phyloP scores from a whole-genome alignment of 2,888 invertebrate species.

The Agonum fuliginosum region DNA sequence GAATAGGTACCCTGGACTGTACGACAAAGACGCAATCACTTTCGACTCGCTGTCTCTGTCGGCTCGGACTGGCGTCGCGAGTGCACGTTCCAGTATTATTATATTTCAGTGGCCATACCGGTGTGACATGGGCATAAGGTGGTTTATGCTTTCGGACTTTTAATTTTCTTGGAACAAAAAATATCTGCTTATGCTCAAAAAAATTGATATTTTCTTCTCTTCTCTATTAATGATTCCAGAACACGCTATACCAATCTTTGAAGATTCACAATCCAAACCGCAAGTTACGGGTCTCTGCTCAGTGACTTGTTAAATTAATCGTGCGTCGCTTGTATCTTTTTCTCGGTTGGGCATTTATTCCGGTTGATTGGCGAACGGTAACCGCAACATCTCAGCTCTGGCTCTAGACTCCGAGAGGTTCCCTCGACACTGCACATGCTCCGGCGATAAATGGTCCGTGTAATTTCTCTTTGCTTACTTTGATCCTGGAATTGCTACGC shows the following conservation, averaged over 20 bases:
- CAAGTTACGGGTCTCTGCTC: constrained; percentile 26
- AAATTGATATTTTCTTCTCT: too few species aligned
- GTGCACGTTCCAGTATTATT: too few species aligned
- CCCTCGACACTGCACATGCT: constrained; percentile 18
- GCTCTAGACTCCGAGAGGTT: neutral
- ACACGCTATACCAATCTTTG: neutral
- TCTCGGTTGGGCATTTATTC: constrained; percentile 56
- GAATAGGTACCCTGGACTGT: too few species aligned
- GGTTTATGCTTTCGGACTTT: too few species aligned
- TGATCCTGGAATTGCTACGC: constrained; percentile 20
- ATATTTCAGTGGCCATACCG: too few species aligned
- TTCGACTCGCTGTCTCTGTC: too few species aligned
- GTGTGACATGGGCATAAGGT: too few species aligned
- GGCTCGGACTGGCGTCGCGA: too few species aligned
- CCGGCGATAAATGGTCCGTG: constrained; percentile 52
- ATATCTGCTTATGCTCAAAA: too few species aligned
- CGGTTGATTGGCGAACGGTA: constrained; percentile 54
- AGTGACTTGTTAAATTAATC: constrained; percentile 57
- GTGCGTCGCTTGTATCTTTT: constrained; percentile 54
- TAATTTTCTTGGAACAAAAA: too few species aligned
- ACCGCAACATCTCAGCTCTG: constrained; percentile 51
- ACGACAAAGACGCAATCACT: too few species aligned
- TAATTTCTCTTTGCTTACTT: constrained; percentile 43
- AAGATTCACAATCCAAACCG: constrained; percentile 50
- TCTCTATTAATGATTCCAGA: neutral